A percentile compares a stretch with the other conserved stretches of the same genome.
Conservation (phyloP, 2,888 invertebrate species). For the Hoplodrina ambigua region DNA sequence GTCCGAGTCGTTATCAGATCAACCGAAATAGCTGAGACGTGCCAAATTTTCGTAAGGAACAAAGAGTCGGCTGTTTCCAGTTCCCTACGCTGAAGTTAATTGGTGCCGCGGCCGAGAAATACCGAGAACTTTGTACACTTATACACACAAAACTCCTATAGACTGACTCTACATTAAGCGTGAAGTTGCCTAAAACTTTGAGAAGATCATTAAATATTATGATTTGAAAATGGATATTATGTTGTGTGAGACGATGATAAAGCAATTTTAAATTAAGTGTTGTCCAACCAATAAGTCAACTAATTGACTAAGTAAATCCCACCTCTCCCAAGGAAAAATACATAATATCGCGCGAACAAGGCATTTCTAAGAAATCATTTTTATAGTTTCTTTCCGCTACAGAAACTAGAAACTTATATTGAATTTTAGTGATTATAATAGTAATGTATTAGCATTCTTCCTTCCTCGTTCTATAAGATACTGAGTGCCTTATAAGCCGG, state of each 20-base stretch:
- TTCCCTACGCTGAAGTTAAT: slow-evolving; percentile 76
- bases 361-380: slow-evolving; percentile 36
- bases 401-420: slow-evolving; percentile 31
- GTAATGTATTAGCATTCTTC: slow-evolving; percentile 52
- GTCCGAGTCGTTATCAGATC: slow-evolving; percentile 73
- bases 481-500: slow-evolving; percentile 45
- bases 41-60: slow-evolving; percentile 81
- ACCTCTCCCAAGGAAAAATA: slow-evolving; percentile 24
- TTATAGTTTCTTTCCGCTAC: slow-evolving; percentile 38
- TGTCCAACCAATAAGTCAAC: neutral
- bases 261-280: slow-evolving; percentile 4
- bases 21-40: slow-evolving; percentile 79
- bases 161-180: slow-evolving; percentile 38
- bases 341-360: slow-evolving; percentile 5
- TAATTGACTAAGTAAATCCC: slow-evolving; percentile 15
- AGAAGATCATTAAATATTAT: slow-evolving; percentile 16
- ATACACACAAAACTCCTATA: slow-evolving; percentile 66
- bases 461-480: slow-evolving; percentile 63
- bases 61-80: slow-evolving; percentile 78
- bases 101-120: slow-evolving; percentile 75
- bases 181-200: slow-evolving; percentile 33
- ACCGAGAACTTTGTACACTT: slow-evolving; percentile 70
- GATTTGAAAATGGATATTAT: slow-evolving; percentile 25
- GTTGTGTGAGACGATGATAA: slow-evolving; percentile 1
- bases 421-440: slow-evolving; percentile 47